Conservation (phyloP, 1,140 invertebrate genomes). For the Galendromus occidentalis region DNA sequence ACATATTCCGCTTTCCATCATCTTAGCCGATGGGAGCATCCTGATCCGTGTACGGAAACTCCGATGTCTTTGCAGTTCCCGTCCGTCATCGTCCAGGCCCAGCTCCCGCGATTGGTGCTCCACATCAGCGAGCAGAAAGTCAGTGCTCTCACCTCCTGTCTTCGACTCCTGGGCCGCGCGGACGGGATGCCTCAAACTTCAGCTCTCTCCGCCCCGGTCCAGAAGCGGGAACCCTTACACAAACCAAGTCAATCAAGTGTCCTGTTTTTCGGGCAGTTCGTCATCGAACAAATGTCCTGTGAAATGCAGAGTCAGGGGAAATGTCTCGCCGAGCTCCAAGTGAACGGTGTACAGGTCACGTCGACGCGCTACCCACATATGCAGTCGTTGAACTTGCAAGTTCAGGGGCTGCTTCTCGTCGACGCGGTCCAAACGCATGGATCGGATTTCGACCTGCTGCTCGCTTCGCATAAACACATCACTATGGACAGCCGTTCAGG, state of each 20-base stretch:
- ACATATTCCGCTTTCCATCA: not conserved
- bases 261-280: constrained; percentile 62
- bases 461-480: constrained; percentile 74
- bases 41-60: not conserved
- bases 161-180: constrained; percentile 1
- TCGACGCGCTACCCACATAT: constrained; percentile 47
- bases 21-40: too few species aligned
- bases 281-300: constrained; percentile 63
- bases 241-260: constrained; percentile 31
- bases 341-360: constrained; percentile 60
- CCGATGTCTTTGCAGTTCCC: constrained; percentile 64
- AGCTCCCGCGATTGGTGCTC: constrained; percentile 59
- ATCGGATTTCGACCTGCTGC: constrained; percentile 73
- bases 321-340: constrained; percentile 55
- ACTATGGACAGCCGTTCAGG: constrained; percentile 83
- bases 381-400: constrained; percentile 53
- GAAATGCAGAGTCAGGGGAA: constrained; percentile 44
- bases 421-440: constrained; percentile 87
- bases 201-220: not conserved
- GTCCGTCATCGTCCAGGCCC: constrained; percentile 54
- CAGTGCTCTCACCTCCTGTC: constrained; percentile 34
- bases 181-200: constrained; percentile 13
- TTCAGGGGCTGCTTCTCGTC: constrained; percentile 72
- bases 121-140: constrained; percentile 78
- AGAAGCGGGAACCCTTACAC: constrained; percentile 10